Evolutionary conservation across 2,113 vertebrate genomes (phyloP), one percentile per base, ranked within the genome.

Genomic region (Mesoclemmys tuberculata): DNA sequence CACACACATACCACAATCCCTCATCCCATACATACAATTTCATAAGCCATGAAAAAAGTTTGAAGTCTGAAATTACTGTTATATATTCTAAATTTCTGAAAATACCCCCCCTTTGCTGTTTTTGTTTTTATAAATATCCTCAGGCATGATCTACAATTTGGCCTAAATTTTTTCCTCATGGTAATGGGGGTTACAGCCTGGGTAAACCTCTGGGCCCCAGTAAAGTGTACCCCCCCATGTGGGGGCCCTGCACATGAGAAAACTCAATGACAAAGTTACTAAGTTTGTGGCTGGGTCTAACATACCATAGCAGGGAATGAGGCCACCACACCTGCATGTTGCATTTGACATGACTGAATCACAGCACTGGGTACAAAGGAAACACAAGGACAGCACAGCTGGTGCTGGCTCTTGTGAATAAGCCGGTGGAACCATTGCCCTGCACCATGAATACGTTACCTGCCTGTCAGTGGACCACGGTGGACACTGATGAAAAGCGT

Each of bases 301-400:
- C 16, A 5, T 0, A 6, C 38, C 10, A 74, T 74, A 8, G 44
- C 14, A 41, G 71, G 38, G 26, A 55, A 18, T 0, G 3, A 55
- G 12, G 18, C 27, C 64, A 38, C n/a, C 64, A 38, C n/a, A 22
- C n/a, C 64, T 22, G n/a, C 64, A 11, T 38, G n/a, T 31, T 64
- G 31, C 61, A 68, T n/a, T n/a, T 38, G 64, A 38, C 35, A 8
- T 22, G 19, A 71, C 35, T 71, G n/a, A 71, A 38, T 71, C 64
- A 38, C 35, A 68, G 64, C 35, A 38, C 35, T 21, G 64, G n/a
- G 18, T 68, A 71, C n/a, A 21, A 71, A 18, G n/a, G n/a, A 71
- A 71, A 71, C 19, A 4, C 16, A 21, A 68, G 31, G 18, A 35
- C 64, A 68, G 35, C 64, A 71, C n/a, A 38, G 64, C 64, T 38